Conservation (phyloP, 2,113 vertebrate genomes). For the Romanogobio albipinnatus region DNA sequence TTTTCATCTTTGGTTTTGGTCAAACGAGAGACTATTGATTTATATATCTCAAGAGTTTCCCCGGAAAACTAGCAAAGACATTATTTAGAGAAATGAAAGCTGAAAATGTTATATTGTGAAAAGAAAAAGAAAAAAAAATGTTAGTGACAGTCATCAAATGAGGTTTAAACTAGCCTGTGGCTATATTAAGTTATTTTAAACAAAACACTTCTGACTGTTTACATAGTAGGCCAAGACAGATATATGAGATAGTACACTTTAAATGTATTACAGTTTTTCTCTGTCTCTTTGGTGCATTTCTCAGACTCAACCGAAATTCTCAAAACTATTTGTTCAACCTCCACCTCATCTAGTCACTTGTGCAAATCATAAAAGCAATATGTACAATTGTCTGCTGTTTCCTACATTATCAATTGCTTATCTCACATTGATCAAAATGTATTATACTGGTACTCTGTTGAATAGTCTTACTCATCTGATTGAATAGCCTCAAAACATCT, state of each 20-base stretch:
- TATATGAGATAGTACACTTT: constrained; percentile 5
- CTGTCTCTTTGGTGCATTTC: too few relatives aligned
- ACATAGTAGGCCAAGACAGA: neutral
- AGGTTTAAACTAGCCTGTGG: neutral
- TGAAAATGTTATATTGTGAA: neutral
- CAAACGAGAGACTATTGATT: neutral
- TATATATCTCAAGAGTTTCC: constrained; percentile 1
- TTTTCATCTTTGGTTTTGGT: constrained; percentile 45
- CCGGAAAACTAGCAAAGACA: neutral
- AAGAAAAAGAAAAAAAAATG: neutral
- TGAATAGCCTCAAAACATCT: too few relatives aligned
- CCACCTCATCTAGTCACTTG: too few relatives aligned
- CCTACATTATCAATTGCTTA: too few relatives aligned
- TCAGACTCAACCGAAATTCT: too few relatives aligned
- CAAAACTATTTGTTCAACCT: too few relatives aligned
- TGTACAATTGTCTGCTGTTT: too few relatives aligned
- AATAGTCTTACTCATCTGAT: too few relatives aligned
- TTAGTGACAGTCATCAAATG: neutral
- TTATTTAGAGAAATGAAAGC: neutral
- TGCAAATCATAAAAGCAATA: too few relatives aligned
- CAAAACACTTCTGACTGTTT: constrained; percentile 33
- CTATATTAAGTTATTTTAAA: constrained; percentile 5
- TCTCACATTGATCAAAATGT: too few relatives aligned
- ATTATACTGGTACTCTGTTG: too few relatives aligned
- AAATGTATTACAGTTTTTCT: neutral